Percentiles rank a stretch among this genome's conserved stretches.
Conservation (phyloP, 2,888 invertebrate species). For the Caenorhabditis doughertyi region DNA sequence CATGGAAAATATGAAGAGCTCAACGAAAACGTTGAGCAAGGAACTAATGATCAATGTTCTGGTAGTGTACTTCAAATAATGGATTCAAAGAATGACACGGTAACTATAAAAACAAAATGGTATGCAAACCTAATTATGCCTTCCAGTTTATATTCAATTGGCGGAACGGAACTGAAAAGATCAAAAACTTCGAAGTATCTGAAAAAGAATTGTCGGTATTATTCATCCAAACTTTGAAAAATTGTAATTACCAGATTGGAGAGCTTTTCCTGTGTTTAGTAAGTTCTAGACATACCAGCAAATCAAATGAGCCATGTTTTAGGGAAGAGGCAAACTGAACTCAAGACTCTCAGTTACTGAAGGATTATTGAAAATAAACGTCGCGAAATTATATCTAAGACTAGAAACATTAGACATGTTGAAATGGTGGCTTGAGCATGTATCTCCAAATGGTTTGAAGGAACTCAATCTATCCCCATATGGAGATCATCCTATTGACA, state of each 20-base stretch:
- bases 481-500: conserved; percentile 4
- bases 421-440: conserved; percentile 9
- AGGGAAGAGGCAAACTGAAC: not conserved
- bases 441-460: not conserved
- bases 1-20: conserved; percentile 4
- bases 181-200: not conserved
- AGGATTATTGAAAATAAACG: not conserved
- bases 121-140: no score
- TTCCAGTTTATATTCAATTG: not conserved
- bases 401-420: not conserved
- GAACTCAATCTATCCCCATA: conserved; percentile 14
- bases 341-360: not conserved
- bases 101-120: no score
- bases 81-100: not conserved
- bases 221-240: not conserved
- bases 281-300: not conserved
- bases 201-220: not conserved
- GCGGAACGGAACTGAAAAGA: not conserved
- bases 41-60: not conserved
- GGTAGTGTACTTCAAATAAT: conserved; percentile 10
- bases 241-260: conserved; percentile 11
- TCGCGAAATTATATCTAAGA: conserved; percentile 1
- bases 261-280: conserved; percentile 28
- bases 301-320: not conserved
- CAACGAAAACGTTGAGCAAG: not conserved